Percentiles rank a stretch among this genome's conserved stretches.
Evolutionary conservation across 2,888 invertebrate species (phyloP).

Genomic region (Hipparchia semele): DNA sequence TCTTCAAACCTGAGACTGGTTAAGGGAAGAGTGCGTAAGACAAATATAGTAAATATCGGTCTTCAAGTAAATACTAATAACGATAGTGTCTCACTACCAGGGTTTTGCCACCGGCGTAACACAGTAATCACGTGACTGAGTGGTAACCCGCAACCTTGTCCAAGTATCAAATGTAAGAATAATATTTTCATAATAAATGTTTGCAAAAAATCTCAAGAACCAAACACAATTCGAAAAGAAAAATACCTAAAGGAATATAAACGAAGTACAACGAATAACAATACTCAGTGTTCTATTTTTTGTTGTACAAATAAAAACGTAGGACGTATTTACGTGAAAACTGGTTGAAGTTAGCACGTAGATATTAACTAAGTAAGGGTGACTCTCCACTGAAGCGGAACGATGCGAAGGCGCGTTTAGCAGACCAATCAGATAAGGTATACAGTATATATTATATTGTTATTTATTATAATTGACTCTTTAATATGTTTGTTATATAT

Average conservation of each 20-base stretch:
- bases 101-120: not conserved
- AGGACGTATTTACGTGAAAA: slow-evolving; percentile 19
- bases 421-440: no score
- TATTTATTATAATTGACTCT: no score
- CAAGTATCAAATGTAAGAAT: not conserved
- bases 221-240: slow-evolving; percentile 2
- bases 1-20: no score
- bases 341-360: slow-evolving; percentile 21
- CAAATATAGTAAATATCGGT: no score
- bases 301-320: slow-evolving; percentile 17
- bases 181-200: slow-evolving; percentile 3
- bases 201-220: slow-evolving; percentile 3
- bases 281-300: slow-evolving; percentile 14
- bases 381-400: no score
- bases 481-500: no score
- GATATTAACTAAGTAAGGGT: not conserved
- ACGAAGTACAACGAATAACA: not conserved
- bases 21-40: no score
- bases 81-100: not conserved
- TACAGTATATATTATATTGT: no score
- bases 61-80: not conserved
- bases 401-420: no score
- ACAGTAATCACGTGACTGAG: not conserved
- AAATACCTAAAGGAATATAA: slow-evolving; percentile 7
- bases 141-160: not conserved